Base-by-base conservation (phyloP, 2,888 invertebrate genomes). In the Pyralis farinalis region DNA sequence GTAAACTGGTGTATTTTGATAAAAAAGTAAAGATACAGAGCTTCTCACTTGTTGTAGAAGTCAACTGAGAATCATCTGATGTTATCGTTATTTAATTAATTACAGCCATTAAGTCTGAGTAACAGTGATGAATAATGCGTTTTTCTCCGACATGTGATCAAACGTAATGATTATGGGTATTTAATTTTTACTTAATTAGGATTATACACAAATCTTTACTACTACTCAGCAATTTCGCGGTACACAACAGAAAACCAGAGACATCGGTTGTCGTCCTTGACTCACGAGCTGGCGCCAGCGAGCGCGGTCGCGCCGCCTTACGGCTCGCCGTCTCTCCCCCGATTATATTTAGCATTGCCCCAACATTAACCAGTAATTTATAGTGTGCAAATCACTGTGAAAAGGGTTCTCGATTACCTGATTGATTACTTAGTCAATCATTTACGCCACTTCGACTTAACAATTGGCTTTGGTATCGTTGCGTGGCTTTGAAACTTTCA, bases 271-370 rank as follows among this genome's bases (percentile, higher is more conserved):
- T 61, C 51, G 76, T 67, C 81, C 81, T 81, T 81, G 82, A 75
- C 71, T 75, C 53, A 63, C 59, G 59, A 60, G 50, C 49, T 74
- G 76, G 80, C 81, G 80, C 80, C 80, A 72, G 51, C 48, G 54
- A 49, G 49, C 21, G 37, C 37, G 37, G 51, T 57, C 53, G 45
- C 46, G 46, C 46, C 40, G 37, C 50, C 21, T 29, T 34, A 29
- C 25, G 12, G 35, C 22, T 27, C 25, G 9, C 35, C 21, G 62
- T 53, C 54, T 53, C 62, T 64, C 64, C 32, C n/a, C 52, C 55
- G 57, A 46, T 37, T 46, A 51, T 66, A 66, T 71, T 71, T 68
- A 70, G 68, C 62, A 47, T 53, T 51, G 51, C 55, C 49, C 43
- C 54, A 64, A 57, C 63, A 59, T 53, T 51, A 58, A 55, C 54